Conservation (phyloP, 2,113 vertebrate genomes). For the Perca flavescens region DNA sequence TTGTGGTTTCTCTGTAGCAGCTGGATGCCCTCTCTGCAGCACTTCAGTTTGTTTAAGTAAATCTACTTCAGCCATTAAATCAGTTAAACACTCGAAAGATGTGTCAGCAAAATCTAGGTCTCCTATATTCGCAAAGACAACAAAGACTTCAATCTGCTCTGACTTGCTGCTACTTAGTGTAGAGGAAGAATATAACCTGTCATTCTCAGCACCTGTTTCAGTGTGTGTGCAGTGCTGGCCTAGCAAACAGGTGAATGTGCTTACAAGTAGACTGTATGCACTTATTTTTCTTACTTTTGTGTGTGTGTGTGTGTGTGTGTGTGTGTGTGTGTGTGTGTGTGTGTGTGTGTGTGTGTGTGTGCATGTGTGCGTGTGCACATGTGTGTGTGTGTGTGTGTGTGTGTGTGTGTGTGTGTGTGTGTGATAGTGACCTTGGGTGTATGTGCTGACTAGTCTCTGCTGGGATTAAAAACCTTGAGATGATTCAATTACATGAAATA, state of each 20-base stretch:
- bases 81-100: conserved; percentile 37
- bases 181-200: background rate
- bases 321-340: conserved; percentile 8
- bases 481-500: conserved; percentile 59
- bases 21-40: conserved; percentile 1
- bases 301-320: conserved; percentile 1
- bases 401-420: conserved; percentile 10
- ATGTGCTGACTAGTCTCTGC: conserved; percentile 46
- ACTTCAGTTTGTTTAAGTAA: conserved; percentile 30
- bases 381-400: conserved; percentile 4
- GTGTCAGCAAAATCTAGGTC: conserved; percentile 38
- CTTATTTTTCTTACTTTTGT: background rate
- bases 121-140: conserved; percentile 41
- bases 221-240: background rate
- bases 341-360: background rate
- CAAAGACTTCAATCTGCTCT: conserved; percentile 34
- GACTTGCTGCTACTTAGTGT: background rate
- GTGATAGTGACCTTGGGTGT: conserved; percentile 42
- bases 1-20: background rate
- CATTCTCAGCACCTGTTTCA: conserved; percentile 15
- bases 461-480: conserved; percentile 44
- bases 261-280: background rate
- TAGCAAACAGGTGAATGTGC: background rate
- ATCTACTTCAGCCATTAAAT: conserved; percentile 48
- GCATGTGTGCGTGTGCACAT: background rate